These are phyloP conservation scores for Catonia carolina DNA, from an alignment of 2,888 invertebrate species.

Conservation along the genomic window DNA sequence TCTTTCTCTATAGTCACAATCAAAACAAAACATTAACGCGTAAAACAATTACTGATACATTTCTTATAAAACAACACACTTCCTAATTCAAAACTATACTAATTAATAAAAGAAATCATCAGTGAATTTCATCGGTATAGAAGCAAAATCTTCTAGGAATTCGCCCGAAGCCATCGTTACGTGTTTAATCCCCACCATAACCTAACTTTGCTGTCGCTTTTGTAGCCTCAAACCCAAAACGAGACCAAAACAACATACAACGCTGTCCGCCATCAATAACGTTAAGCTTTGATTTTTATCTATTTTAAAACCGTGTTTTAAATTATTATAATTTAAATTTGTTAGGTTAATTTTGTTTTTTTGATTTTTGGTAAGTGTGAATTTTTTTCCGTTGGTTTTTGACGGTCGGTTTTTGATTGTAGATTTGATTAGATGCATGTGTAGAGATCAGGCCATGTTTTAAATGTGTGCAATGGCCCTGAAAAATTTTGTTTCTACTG, in stretches of 20 bases:
- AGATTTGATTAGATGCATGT: conserved; percentile 7
- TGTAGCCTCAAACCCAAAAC: conserved; percentile 21
- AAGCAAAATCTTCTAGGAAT: background rate
- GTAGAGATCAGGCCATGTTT: background rate
- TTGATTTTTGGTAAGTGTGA: conserved; percentile 23
- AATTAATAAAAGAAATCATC: background rate
- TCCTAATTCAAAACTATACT: background rate
- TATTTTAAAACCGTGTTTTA: background rate
- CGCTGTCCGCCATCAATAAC: background rate
- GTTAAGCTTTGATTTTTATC: background rate
- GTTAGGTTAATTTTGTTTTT: conserved; percentile 18
- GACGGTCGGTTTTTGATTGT: conserved; percentile 10
- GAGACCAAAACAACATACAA: conserved; percentile 17
- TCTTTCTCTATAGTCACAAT: background rate
- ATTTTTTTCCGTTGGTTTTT: conserved; percentile 20
- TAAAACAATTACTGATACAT: background rate
- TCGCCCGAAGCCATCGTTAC: conserved; percentile 21
- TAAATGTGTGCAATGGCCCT: background rate
- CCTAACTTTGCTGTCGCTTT: background rate
- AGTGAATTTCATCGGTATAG: background rate
- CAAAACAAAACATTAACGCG: background rate
- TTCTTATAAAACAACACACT: background rate
- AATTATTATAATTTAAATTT: too few relatives aligned
- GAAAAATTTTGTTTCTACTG: background rate
- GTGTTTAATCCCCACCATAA: conserved; percentile 8